Base-by-base conservation (phyloP, 2,888 invertebrate species). In the Tillus elongatus region DNA sequence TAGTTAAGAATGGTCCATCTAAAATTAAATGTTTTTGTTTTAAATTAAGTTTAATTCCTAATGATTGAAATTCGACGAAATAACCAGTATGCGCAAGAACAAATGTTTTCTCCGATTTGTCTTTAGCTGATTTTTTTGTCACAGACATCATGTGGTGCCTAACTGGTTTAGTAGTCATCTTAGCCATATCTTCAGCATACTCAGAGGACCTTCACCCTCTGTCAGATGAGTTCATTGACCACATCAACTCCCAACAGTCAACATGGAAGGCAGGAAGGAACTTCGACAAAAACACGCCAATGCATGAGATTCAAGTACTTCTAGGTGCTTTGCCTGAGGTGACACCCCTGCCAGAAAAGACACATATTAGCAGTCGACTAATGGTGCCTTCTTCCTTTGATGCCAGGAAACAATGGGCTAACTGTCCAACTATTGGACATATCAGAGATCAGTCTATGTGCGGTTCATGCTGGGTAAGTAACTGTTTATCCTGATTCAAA, bases 401-500 rank as follows among this genome's bases (percentile, higher is more conserved):
- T 67, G 68, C 90, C 0, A 71, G 89, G 26, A 68, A 70, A 35
- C 68, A 79, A 34, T 92, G 90, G 90, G 76, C 86, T 0, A 58
- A 83, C 50, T 92, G 91, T 55, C 82, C 85, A 1, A 83, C 87
- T 12, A 75, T 92, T 49, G 70, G 71, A 33, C 81, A 84, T 64
- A 74, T 89, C 35, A 70, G 86, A 45, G 86, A 88, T 61, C 88
- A 89, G 61, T 84, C 84, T 2, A 77, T 81, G 8, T 92, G 91
- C 61, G 91, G 91, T 15, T 89, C 88, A 19, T 92, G 92, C 66
- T 90, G 89, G 89, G 74, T 74, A 59, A 53, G 48, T 35, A 15
- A 19, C 24, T n/a, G n/a, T n/a, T n/a, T n/a, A n/a, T n/a, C n/a
- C n/a, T n/a, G n/a, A n/a, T n/a, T n/a, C n/a, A n/a, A n/a, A n/a